Conservation (phyloP, 35 echinoderm and acorn worm species). For the Strongylocentrotus purpuratus region DNA sequence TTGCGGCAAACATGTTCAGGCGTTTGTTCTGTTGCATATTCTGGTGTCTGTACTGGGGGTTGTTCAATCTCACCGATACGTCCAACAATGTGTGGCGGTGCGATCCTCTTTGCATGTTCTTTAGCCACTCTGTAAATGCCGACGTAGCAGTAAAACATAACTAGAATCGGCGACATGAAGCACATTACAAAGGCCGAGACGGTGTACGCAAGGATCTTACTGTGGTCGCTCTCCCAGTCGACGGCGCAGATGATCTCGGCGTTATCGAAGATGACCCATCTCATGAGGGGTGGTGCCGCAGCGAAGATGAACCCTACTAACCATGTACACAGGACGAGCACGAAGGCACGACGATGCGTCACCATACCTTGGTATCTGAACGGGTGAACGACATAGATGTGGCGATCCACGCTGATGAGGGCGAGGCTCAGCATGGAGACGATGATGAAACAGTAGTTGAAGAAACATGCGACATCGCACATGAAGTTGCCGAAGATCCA, state of each 20-base stretch:
- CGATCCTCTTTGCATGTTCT: constrained; percentile 64
- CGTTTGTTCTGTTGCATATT: neutral
- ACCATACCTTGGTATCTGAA: constrained; percentile 67
- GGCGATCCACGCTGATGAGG: constrained; percentile 76
- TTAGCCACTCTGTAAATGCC: constrained; percentile 76
- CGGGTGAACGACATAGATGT: constrained; percentile 80
- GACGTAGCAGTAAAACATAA: constrained; percentile 71
- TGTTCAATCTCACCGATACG: neutral
- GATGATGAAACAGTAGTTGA: constrained; percentile 96
- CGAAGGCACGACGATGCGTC: constrained; percentile 46
- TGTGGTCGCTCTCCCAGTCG: constrained; percentile 71
- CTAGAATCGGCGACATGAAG: constrained; percentile 67
- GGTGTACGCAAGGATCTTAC: constrained; percentile 65
- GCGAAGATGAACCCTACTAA: constrained; percentile 68
- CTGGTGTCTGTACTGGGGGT: neutral
- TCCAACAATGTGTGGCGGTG: constrained; percentile 6
- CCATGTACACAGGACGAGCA: constrained; percentile 53
- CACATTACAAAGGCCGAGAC: constrained; percentile 77
- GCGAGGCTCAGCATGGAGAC: constrained; percentile 89
- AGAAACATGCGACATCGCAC: constrained; percentile 79
- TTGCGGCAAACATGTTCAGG: neutral
- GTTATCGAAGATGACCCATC: constrained; percentile 78
- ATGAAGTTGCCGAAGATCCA: constrained; percentile 73
- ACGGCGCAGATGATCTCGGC: constrained; percentile 87
- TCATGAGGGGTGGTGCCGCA: constrained; percentile 42